Evolutionary conservation across 2,113 vertebrate species (phyloP), one percentile per base, ranked within the genome.

Genomic region (Rynchops niger): DNA sequence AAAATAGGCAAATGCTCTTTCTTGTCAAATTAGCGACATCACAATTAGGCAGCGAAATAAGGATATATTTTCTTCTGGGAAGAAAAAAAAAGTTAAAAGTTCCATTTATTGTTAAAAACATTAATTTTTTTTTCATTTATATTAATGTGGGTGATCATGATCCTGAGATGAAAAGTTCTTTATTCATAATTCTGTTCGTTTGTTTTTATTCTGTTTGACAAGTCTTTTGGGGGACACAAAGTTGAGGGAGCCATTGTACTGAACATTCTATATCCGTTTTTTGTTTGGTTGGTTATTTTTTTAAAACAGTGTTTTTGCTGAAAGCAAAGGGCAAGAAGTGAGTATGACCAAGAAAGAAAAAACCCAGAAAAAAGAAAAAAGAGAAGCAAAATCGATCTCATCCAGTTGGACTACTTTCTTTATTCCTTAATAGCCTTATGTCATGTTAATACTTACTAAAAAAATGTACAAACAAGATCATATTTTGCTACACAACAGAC

Each of bases 191-290:
- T 83, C 27, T 34, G 6, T 63, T 86, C 59, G 18, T 19, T 84
- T 88, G 3, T 5, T 91, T 86, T 73, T 21, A 55, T 9, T 72
- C 42, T 72, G 3, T 72, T 93, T 59, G 76, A 55, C 5, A 80
- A 45, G 30, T 26, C 20, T 65, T 73, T 84, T 26, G 5, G 20
- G 18, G 5, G 8, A 29, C 29, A 66, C 59, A 55, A 61, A 21
- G 2, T 77, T 82, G 17, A 38, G 38, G 20, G 8, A 81, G 1
- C 3, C 27, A 42, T 59, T 50, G 14, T 50, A 56, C 15, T 61
- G 26, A 55, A 58, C 2, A n/a, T 50, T 59, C 26, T 52, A 11
- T 50, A 34, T 38, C 7, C 0, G 0, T 1, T 66, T 49, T 59
- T 25, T 4, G 15, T 50, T 53, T 59, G 42, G 11, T 42, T 29